A percentile compares a stretch with the other conserved stretches of the same genome.
These are phyloP conservation scores for Dipodomys merriami DNA, from an alignment of 2,113 vertebrate species.

Conservation along the genomic window DNA sequence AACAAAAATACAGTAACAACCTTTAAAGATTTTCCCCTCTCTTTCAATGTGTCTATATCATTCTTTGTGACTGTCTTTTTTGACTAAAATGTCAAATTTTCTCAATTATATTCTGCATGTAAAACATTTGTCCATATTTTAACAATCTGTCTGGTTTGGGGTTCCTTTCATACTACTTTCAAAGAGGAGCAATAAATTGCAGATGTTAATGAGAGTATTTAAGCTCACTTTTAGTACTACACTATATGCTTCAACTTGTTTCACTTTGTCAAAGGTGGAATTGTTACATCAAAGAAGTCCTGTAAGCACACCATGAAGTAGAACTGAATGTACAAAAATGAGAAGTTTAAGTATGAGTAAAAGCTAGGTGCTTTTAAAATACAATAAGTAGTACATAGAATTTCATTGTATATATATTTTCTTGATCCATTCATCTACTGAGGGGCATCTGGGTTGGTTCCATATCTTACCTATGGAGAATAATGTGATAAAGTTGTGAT, in stretches of 20 bases:
- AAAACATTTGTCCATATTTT: background rate
- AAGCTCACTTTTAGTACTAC: background rate
- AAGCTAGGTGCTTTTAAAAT: background rate
- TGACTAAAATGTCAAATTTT: conserved; percentile 2
- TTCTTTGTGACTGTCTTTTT: background rate
- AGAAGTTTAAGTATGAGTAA: background rate
- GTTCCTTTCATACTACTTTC: background rate
- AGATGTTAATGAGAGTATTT: background rate
- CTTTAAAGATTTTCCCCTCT: background rate
- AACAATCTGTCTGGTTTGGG: background rate
- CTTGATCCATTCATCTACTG: too few relatives aligned
- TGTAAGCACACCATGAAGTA: background rate
- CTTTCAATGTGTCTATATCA: background rate
- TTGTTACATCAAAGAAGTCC: background rate
- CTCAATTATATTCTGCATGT: background rate
- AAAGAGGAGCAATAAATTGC: background rate
- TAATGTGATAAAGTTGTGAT: too few relatives aligned
- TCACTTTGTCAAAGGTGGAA: background rate
- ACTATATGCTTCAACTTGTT: background rate
- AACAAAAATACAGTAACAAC: conserved; percentile 10
- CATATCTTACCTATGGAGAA: too few relatives aligned
- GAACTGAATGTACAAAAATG: background rate
- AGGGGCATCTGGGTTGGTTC: too few relatives aligned
- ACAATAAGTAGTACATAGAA: background rate
- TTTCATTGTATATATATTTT: too few relatives aligned